Base-by-base conservation (phyloP, 2,888 invertebrate genomes). In the Polydrusus pterygomalis region DNA sequence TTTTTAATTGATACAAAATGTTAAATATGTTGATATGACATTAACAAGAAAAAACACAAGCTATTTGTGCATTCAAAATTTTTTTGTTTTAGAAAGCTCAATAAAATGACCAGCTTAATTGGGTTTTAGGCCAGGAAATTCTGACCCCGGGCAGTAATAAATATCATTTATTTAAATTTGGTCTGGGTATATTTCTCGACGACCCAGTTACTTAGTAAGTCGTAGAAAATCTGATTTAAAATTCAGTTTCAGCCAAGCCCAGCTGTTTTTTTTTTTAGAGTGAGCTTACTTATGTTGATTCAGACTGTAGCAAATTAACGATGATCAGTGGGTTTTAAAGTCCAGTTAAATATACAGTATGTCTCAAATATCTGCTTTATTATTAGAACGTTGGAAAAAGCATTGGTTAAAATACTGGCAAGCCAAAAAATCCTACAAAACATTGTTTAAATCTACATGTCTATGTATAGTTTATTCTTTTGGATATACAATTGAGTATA, bases 161-260 rank as follows among this genome's bases (percentile, higher is more conserved):
- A 60, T 38, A 60, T 38, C 17, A 60, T 60, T 60, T 60, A 70
- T 70, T 45, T 20, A 60, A 70, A 70, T 70, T 60, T 58, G 60
- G 18, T 30, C 49, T 3, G 5, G 25, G 25, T 34, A 45, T 65
- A 58, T n/a, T 17, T 60, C 17, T 67, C 15, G 25, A 15, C 40
- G 60, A 60, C 73, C 73, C 40, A 65, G 34, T 67, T 73, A 56
- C 20, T 49, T 25, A 67, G 17, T 8, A 40, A 72, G 11, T 73
- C 49, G 73, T 49, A 62, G 34, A 67, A 60, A 73, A 58, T 25
- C 20, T 47, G 17, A 69, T 51, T 74, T 69, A 45, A 69, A 69
- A 69, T 74, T 74, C 69, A 69, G 63, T 58, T 68, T 69, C 62
- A 63, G 62, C 68, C 74, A 62, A 68, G 63, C 74, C 74, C 63